Evolutionary conservation across 2,888 invertebrate species (phyloP).

Genomic region (Microctonus hyperodae): DNA sequence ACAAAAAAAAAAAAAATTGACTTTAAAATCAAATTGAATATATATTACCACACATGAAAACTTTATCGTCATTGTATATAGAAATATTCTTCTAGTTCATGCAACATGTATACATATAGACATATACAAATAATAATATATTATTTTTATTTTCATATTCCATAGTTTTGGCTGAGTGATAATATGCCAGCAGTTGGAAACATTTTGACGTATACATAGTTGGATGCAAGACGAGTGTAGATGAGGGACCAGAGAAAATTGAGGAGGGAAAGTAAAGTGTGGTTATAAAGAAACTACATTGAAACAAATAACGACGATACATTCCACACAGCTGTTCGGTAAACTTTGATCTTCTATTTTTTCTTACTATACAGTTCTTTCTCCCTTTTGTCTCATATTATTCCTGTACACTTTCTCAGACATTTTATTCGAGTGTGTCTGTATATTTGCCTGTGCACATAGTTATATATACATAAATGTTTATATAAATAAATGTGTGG

Average conservation of each 20-base stretch:
- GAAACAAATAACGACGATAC: constrained; percentile 55
- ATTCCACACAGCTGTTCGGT: constrained; percentile 53
- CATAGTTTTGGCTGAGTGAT: neutral
- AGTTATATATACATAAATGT: too few species aligned
- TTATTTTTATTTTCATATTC: neutral
- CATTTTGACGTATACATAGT: neutral
- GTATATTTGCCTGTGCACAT: too few species aligned
- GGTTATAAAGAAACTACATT: constrained; percentile 37
- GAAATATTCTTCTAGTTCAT: too few species aligned
- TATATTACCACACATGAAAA: too few species aligned
- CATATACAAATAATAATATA: neutral
- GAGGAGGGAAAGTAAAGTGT: neutral
- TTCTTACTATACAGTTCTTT: constrained; percentile 28
- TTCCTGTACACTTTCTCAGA: neutral
- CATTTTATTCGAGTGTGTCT: neutral
- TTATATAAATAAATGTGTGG: too few species aligned
- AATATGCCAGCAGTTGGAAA: neutral
- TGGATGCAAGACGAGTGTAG: neutral
- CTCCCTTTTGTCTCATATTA: constrained; percentile 38
- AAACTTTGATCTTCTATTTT: constrained; percentile 42
- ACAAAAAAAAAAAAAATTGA: too few species aligned
- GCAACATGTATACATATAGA: too few species aligned
- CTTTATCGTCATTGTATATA: too few species aligned
- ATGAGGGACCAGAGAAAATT: neutral
- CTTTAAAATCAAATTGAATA: too few species aligned